Evolutionary conservation across 2,888 invertebrate genomes (phyloP), one percentile per base, ranked within the genome.

Genomic region (Spodoptera littoralis): DNA sequence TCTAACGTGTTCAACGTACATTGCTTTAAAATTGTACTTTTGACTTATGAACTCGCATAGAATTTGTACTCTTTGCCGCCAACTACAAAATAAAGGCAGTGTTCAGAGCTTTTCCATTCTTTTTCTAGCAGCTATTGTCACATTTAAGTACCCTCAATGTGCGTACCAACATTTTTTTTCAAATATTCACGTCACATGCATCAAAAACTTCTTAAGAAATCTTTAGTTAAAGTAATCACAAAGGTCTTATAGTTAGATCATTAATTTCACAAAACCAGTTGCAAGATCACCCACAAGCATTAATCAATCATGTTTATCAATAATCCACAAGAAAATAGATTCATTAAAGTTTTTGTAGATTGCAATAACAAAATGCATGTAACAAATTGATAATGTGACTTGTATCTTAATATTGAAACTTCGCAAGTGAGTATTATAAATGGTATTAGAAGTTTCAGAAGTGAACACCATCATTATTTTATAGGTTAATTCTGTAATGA

Each of bases 231-330:
- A 13, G 36, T 42, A 9, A 41, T 22, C 41, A 22, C 68, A 57
- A 47, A 43, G 53, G 49, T 30, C 27, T 27, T 12, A 12, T 3
- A n/a, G 12, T 30, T 0, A 27, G 24, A 3, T 30, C 27, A 67
- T 41, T 48, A 67, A 72, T 72, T 58, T 12, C 42, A 56, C 13
- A 46, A 67, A 62, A 41, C 46, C 13, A 36, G 46, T 48, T 11
- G 46, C n/a, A 57, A 27, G 68, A 59, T 73, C 73, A 54, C 64
- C 59, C 68, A 73, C 68, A 55, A 68, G 4, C 42, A 45, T 42
- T 55, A 63, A 71, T 73, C 73, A 71, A 73, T 71, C 73, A 68
- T 60, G n/a, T 68, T 59, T 63, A 58, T 73, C 73, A 68, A 63
- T 68, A 63, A 63, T 22, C 45, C 57, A 50, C 64, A 73, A 72